Base-by-base conservation (phyloP, 2,797 vertebrate species). In the Odontamblyopus lacepedii region DNA sequence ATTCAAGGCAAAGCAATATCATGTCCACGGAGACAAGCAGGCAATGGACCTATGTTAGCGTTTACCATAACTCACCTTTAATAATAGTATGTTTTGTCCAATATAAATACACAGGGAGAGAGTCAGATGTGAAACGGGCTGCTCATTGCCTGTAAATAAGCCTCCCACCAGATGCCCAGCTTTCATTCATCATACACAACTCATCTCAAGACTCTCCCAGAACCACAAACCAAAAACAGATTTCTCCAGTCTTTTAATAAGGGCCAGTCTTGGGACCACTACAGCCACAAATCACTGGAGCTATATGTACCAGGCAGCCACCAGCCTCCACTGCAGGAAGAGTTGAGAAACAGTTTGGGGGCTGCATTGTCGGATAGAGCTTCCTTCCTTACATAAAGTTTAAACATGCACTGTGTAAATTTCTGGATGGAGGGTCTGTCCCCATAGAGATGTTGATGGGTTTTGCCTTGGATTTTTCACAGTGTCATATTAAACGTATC, bases 191-290 rank as follows among this genome's bases (percentile, higher is more conserved):
- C 77, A 81, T 61, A 74, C 57, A 86, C 82, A 11, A 59, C 75
- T 78, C 55, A 13, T 75, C 73, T 80, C 59, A 44, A n/a, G 38
- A 71, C 68, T 79, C 67, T 69, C 66, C 29, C 72, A 67, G 19
- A 74, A 72, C 79, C 87, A 67, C 79, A 81, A 84, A 85, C 82
- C 74, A 78, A 61, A 81, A 71, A 76, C 77, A 73, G 75, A 85
- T 78, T 71, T 80, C 79, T 82, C 48, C 44, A 63, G 71, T 29
- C 65, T 77, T 86, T 77, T 78, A 16, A 70, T 81, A 62, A 3
- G 41, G 80, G 32, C 27, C 62, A 1, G 71, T 76, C 61, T 60
- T 48, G 62, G 2, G 16, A 74, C 79, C 79, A 16, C 69, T 76
- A 61, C 60, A 44, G 75, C 77, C 81, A 69, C 79, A 80, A 74